Evolutionary conservation across 2,797 vertebrate species (phyloP).

Genomic region (Schizothorax lantsangensis): DNA sequence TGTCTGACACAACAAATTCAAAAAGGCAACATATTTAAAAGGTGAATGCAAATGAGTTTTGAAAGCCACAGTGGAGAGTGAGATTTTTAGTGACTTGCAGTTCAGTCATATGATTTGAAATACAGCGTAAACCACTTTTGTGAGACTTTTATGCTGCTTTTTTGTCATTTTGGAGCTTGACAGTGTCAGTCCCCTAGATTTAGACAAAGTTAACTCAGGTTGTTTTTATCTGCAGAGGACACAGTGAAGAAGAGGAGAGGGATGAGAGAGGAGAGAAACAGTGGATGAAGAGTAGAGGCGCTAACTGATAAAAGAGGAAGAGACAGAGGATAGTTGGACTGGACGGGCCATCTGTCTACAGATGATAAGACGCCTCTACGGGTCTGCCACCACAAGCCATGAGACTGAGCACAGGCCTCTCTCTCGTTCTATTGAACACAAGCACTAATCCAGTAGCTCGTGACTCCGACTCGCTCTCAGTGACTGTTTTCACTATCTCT

Average conservation of each 20-base stretch:
- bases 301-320: background rate
- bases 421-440: background rate
- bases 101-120: background rate
- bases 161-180: background rate
- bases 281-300: background rate
- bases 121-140: background rate
- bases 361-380: slow-evolving; percentile 17
- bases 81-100: background rate
- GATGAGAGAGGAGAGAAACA: slow-evolving; percentile 3
- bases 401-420: slow-evolving; percentile 2
- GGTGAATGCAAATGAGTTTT: background rate
- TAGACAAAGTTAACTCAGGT: background rate
- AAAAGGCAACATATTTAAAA: background rate
- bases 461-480: background rate
- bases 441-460: slow-evolving; percentile 26
- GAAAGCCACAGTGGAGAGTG: background rate
- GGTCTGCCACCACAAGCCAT: slow-evolving; percentile 8
- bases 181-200: background rate
- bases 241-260: background rate
- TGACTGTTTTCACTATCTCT: slow-evolving; percentile 11
- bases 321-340: slow-evolving; percentile 27
- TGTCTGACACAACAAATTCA: background rate
- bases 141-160: background rate
- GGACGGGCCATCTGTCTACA: slow-evolving; percentile 27
- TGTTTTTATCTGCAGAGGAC: background rate